Conservation (phyloP, 1,140 invertebrate species). For the Platyscapa corneri region DNA sequence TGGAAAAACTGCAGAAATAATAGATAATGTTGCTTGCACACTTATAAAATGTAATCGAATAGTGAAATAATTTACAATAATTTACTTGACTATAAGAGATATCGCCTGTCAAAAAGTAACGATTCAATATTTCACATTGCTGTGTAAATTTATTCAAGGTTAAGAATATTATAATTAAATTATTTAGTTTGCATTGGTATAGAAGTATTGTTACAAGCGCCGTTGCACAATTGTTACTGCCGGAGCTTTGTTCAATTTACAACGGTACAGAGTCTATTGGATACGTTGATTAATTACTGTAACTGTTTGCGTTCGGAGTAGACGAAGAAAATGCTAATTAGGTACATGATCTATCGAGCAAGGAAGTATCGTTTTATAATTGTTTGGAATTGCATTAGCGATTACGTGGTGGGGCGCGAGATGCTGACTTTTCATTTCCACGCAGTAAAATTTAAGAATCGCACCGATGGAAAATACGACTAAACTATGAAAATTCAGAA, state of each 20-base stretch:
- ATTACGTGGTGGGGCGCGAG: neutral
- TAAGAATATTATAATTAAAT: neutral
- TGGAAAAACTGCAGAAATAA: neutral
- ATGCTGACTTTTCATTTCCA: neutral
- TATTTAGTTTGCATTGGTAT: neutral
- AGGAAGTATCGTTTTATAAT: constrained; percentile 3
- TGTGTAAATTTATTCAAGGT: neutral
- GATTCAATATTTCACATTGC: neutral
- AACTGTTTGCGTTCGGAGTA: neutral
- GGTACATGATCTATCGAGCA: neutral
- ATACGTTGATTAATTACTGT: neutral
- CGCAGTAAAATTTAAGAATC: neutral
- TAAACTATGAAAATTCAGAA: neutral
- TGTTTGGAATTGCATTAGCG: neutral
- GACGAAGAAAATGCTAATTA: constrained; percentile 2
- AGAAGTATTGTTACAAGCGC: neutral
- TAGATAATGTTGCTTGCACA: neutral
- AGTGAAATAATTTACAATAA: neutral
- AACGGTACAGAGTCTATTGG: neutral
- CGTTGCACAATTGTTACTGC: neutral
- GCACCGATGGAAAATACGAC: neutral
- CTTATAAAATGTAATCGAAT: neutral
- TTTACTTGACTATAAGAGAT: neutral
- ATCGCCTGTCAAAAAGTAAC: neutral
- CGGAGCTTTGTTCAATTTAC: neutral